These are phyloP conservation scores for Disparrhopalites patrizii DNA, from an alignment of 2,888 invertebrate species.

Conservation along the genomic window DNA sequence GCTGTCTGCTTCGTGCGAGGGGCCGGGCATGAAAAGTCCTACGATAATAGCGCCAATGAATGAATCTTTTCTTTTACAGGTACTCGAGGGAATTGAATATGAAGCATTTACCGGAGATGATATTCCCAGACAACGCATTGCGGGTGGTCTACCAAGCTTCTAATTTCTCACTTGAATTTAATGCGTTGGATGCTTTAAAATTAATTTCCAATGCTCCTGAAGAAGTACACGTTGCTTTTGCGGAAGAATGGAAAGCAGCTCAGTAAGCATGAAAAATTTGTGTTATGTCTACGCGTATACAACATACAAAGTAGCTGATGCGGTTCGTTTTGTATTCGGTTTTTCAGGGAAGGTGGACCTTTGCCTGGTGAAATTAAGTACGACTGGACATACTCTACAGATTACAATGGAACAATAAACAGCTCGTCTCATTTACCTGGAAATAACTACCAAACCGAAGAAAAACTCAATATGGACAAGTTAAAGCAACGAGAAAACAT, in stretches of 20 bases:
- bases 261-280: conserved; percentile 57
- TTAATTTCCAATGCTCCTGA: conserved; percentile 66
- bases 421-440: conserved; percentile 51
- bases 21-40: too few relatives aligned
- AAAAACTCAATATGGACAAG: conserved; percentile 79
- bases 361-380: conserved; percentile 69
- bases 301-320: too few relatives aligned
- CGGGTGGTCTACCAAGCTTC: conserved; percentile 62
- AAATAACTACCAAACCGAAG: conserved; percentile 63
- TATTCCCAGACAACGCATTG: conserved; percentile 87
- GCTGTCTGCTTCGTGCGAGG: too few relatives aligned
- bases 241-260: conserved; percentile 86
- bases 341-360: conserved; percentile 62
- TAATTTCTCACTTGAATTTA: conserved; percentile 73
- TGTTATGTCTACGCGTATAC: neutral
- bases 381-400: conserved; percentile 96
- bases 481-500: conserved; percentile 87
- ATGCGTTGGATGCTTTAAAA: conserved; percentile 84
- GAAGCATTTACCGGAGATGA: conserved; percentile 98
- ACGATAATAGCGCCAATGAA: too few relatives aligned
- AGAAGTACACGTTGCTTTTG: conserved; percentile 78
- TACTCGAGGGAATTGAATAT: conserved; percentile 68
- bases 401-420: conserved; percentile 70
- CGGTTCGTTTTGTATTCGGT: neutral
- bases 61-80: conserved; percentile 54